These are phyloP conservation scores for Matsumurasca onukii DNA, from an alignment of 1,140 invertebrate species.

Conservation along the genomic window DNA sequence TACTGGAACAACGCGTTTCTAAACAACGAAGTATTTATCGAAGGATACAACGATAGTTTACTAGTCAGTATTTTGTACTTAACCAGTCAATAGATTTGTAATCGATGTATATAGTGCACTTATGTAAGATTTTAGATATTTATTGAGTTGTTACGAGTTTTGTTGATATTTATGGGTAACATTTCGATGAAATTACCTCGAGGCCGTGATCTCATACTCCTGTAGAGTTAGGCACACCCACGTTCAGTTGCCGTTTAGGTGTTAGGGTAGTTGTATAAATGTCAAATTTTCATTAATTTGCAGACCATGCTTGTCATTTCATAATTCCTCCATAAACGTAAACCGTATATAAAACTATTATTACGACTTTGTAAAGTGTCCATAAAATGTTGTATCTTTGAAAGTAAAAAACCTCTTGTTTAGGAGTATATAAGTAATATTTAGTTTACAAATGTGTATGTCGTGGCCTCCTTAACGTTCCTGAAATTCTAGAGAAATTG, in stretches of 20 bases:
- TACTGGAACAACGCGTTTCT: slow-evolving; percentile 15
- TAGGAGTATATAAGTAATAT: no score
- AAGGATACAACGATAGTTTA: slow-evolving; percentile 16
- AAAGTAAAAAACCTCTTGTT: no score
- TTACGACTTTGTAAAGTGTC: no score
- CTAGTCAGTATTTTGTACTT: slow-evolving; percentile 20
- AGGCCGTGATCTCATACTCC: slow-evolving; percentile 7
- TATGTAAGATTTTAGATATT: neutral
- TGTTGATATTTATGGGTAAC: slow-evolving; percentile 6
- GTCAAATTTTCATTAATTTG: neutral
- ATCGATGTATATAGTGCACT: slow-evolving; percentile 19
- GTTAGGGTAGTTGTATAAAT: slow-evolving; percentile 13
- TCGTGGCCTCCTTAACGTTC: no score
- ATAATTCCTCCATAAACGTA: neutral
- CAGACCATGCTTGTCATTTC: slow-evolving; percentile 20
- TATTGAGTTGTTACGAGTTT: neutral
- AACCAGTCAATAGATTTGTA: slow-evolving; percentile 2
- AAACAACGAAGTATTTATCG: slow-evolving; percentile 26
- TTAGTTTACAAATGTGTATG: no score
- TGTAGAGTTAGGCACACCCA: slow-evolving; percentile 10
- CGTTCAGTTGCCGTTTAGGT: slow-evolving; percentile 27
- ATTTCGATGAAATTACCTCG: slow-evolving; percentile 11
- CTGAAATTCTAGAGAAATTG: no score
- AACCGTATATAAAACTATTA: no score
- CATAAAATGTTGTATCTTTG: no score